Evolutionary conservation across 2,797 vertebrate genomes (phyloP).

Genomic region (Synanceia verrucosa): DNA sequence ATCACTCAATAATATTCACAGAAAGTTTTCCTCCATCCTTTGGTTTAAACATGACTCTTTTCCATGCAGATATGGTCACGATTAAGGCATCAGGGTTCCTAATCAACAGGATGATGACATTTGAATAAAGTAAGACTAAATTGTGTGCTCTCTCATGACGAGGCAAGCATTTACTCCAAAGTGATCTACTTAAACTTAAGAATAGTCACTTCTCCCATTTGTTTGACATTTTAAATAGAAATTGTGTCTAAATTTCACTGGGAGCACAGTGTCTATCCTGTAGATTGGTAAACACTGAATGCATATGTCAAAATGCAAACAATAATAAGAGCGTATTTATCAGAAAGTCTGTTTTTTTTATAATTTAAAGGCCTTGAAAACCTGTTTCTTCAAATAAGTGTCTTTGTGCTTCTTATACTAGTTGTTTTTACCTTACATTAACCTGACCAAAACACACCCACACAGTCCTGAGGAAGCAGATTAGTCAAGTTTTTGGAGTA

Average conservation of each 20-base stretch:
- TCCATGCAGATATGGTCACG: conserved; percentile 35
- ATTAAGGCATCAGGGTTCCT: conserved; percentile 25
- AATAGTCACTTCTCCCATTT: not conserved
- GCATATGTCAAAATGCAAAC: not conserved
- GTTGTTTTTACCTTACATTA: not conserved
- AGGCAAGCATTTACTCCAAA: not conserved
- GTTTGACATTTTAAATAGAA: not conserved
- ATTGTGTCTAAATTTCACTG: not conserved
- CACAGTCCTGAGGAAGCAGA: not conserved
- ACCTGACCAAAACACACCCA: not conserved
- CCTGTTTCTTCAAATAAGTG: not conserved
- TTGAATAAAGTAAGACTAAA: conserved; percentile 1
- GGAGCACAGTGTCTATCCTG: not conserved
- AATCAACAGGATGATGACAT: conserved; percentile 20
- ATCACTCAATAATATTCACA: conserved; percentile 12
- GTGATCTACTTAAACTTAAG: not conserved
- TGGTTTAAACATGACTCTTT: conserved; percentile 7
- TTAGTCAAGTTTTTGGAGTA: too few species aligned
- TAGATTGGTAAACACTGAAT: not conserved
- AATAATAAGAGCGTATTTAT: not conserved
- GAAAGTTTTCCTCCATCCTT: conserved; percentile 6
- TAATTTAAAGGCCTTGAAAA: not conserved
- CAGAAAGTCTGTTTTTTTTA: not conserved
- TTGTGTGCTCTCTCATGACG: not conserved
- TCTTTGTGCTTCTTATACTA: not conserved